Conservation (phyloP, 2,113 vertebrate species). For the Acanthisitta chloris region DNA sequence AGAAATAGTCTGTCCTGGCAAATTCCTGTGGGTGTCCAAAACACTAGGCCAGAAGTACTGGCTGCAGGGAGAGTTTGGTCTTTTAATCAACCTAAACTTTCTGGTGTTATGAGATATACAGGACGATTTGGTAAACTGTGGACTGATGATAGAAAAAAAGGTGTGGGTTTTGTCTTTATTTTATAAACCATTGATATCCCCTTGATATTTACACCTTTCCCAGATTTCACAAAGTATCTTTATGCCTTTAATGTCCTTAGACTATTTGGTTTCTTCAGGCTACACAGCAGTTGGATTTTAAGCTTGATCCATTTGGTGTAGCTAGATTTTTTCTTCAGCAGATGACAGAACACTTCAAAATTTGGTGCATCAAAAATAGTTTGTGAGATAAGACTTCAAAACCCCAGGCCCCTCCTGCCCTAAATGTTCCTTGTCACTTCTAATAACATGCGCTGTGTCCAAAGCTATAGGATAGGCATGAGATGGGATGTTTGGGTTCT, state of each 20-base stretch:
- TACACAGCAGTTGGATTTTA: neutral
- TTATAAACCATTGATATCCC: neutral
- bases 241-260: neutral
- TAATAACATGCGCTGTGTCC: neutral
- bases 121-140: neutral
- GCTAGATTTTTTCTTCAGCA: neutral
- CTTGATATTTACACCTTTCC: neutral
- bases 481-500: neutral
- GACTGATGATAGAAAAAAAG: neutral
- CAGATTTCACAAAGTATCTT: neutral
- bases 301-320: neutral
- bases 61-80: neutral
- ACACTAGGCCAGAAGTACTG: conserved; percentile 19
- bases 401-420: neutral
- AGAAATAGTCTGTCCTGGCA: conserved; percentile 58
- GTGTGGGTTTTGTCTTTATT: neutral
- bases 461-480: neutral
- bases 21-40: conserved; percentile 55
- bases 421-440: neutral
- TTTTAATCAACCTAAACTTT: neutral
- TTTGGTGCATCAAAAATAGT: neutral
- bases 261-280: neutral
- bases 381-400: neutral
- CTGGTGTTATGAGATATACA: neutral
- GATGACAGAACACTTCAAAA: neutral